Evolutionary conservation across 2,113 vertebrate genomes (phyloP), one percentile per base, ranked within the genome.

Genomic region (Prunella himalayana): DNA sequence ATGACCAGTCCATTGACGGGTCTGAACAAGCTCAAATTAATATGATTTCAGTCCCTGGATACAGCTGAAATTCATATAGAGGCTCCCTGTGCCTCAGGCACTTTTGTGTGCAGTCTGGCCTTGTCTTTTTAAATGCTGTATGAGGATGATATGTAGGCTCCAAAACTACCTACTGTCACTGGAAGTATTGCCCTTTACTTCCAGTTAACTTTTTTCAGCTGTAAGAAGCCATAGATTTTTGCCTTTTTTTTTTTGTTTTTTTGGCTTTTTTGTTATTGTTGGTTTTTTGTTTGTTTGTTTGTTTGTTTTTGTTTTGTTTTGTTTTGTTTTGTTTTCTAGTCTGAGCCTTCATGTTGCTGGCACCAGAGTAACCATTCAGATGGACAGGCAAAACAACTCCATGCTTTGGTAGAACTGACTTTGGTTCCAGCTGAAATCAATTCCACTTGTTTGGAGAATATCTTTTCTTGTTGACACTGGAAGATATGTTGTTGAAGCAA

Each of bases 41-140:
- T 82, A 57, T 19, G 8, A 65, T 82, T 95, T 91, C 51, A 33
- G 35, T 49, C 63, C 42, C 54, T 79, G 50, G 49, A 42, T 50
- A 9, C 19, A 56, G 30, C 33, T 81, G 27, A 85, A 89, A 92
- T 83, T 76, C 50, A n/a, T 54, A 30, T 3, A 64, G 51, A 41
- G 17, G 6, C 70, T 87, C 15, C 37, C 25, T 25, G 33, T 54
- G 60, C 88, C 64, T 76, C 47, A 31, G 78, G 41, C 41, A 54
- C 27, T 63, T 73, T 27, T 0, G 0, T 3, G 2, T 39, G 19
- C 27, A 54, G 35, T 25, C 51, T 70, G 42, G 39, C 39, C 66
- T 65, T 90, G 78, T 92, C 83, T 51, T 92, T 49, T 79, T 73
- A 82, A 88, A 87, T 73, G 49, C 50, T 79, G 10, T 39, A 9